These are phyloP conservation scores for Ditula angustiorana DNA, from an alignment of 2,888 invertebrate species.

Conservation along the genomic window DNA sequence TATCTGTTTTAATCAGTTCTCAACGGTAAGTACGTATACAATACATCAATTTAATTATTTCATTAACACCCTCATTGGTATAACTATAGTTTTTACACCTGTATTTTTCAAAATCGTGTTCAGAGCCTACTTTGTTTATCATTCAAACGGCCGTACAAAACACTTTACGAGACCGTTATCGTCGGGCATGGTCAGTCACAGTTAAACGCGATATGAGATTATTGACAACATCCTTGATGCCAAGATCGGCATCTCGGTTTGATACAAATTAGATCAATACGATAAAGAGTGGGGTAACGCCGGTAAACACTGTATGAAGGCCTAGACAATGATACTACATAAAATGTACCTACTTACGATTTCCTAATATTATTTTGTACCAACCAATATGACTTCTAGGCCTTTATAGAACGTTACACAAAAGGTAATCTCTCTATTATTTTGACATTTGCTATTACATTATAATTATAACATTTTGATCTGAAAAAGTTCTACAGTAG, in stretches of 20 bases:
- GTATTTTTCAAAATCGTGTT: not conserved
- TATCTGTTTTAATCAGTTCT: not conserved
- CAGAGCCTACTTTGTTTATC: conserved; percentile 15
- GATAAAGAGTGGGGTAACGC: conserved; percentile 11
- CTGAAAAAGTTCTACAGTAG: no score
- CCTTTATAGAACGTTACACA: no score
- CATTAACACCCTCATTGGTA: not conserved
- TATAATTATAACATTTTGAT: no score
- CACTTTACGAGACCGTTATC: conserved; percentile 7
- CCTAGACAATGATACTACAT: no score
- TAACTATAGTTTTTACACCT: not conserved
- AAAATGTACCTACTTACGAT: no score
- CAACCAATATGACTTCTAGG: no score
- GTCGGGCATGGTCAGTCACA: not conserved
- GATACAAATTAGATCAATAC: conserved; percentile 22
- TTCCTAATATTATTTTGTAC: no score
- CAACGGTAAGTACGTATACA: not conserved
- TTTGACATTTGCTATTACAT: no score
- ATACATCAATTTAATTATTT: not conserved
- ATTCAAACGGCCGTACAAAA: not conserved
- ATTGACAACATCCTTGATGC: conserved; percentile 35
- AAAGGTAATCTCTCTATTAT: no score
- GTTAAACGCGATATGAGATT: conserved; percentile 24
- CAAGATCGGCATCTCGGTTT: conserved; percentile 21
- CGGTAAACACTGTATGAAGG: not conserved